Evolutionary conservation across 2,888 invertebrate species (phyloP), one percentile per base, ranked within the genome.

Genomic region (Saturnia japonica): DNA sequence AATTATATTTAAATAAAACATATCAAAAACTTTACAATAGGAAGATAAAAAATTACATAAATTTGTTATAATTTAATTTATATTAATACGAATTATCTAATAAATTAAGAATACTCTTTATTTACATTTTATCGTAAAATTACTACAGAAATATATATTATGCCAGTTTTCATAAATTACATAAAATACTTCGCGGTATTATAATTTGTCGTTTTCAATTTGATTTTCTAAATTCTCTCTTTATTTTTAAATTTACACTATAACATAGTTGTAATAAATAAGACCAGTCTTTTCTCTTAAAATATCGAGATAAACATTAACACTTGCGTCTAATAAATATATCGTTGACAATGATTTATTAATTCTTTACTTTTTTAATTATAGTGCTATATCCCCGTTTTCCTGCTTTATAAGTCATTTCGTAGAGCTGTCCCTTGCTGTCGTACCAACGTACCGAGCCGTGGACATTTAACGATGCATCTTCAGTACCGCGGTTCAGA

Each of bases 401-500:
- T 70, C 94, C 94, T 0, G 94, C 94, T 76, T 94, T 94, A 81
- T 94, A 94, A 0, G 88, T 87, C 94, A 94, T 94, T 81, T 94
- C 90, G 77, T 91, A 94, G 34, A 92, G 88, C 47, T 89, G 88
- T n/a, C 94, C 94, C 42, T 91, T 90, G 69, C 87, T 82, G 74
- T 94, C 89, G 77, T 91, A 92, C 94, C 94, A 94, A 54, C 94
- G 90, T 0, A 93, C 93, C 1, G 91, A 85, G 0, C 94, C 94
- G 0, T 88, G 81, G 3, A 94, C 93, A 40, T 91, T 87, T 0
- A 94, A 80, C 0, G 93, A 89, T 0, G 87, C 88, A 12, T 93
- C 87, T 11, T 89, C 85, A 3, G 90, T 91, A 1, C 91, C 94
- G 2, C 83, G 85, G 71, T 91, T 87, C 45, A 86, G 74, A 43